These are phyloP conservation scores for Nothocercus nigrocapillus DNA, from an alignment of 2,113 vertebrate species.

Conservation along the genomic window DNA sequence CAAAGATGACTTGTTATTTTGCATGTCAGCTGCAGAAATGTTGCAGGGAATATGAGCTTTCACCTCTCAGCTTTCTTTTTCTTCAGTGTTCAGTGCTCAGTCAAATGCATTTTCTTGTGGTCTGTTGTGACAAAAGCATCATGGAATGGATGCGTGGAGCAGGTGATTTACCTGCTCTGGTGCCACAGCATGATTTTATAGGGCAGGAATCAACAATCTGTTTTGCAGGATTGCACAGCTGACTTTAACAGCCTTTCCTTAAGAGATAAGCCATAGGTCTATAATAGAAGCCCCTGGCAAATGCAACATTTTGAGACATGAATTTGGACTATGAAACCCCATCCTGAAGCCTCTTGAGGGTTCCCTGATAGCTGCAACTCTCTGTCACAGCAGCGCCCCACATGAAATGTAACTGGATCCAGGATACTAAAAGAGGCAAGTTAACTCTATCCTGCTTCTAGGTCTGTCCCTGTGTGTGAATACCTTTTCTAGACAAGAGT, in stretches of 20 bases:
- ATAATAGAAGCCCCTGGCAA: not conserved
- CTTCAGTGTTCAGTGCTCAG: no score
- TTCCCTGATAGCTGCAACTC: not conserved
- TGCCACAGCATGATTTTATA: no score
- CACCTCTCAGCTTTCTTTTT: not conserved
- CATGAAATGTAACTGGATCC: not conserved
- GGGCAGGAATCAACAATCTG: no score
- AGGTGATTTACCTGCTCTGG: no score
- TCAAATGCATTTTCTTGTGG: no score
- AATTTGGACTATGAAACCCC: not conserved
- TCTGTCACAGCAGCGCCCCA: not conserved
- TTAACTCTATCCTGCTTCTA: not conserved
- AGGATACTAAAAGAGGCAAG: not conserved
- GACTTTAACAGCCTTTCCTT: no score
- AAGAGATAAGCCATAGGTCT: no score
- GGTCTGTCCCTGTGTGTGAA: not conserved
- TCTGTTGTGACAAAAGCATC: no score
- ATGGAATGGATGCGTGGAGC: no score
- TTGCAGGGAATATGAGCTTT: not conserved
- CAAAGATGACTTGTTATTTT: not conserved
- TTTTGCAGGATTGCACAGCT: no score
- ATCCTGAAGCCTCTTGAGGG: not conserved
- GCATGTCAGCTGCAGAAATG: not conserved
- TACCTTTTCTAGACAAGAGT: not conserved
- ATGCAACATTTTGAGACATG: not conserved